phyloP scores from a whole-genome alignment of 2,797 vertebrate genomes.

The Chaenodraco wilsoni region DNA sequence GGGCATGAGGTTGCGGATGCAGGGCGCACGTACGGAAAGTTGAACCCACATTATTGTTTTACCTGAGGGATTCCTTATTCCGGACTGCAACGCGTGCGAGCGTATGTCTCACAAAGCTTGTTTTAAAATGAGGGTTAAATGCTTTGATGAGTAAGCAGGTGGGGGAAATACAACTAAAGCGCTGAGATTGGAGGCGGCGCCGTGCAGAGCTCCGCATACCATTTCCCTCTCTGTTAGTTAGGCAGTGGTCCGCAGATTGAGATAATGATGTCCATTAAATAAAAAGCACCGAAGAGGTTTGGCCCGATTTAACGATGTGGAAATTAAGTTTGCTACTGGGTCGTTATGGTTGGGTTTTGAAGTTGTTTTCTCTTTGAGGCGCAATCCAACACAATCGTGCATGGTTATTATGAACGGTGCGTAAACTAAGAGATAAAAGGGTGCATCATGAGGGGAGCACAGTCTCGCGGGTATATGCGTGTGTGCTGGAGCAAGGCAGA shows the following conservation, averaged over 20 bases:
- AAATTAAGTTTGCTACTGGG: neutral
- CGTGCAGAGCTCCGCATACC: slow-evolving; percentile 12
- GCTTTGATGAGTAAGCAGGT: neutral
- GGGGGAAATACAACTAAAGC: neutral
- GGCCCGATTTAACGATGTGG: neutral
- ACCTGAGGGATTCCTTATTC: neutral
- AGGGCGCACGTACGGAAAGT: slow-evolving; percentile 55
- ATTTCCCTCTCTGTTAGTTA: slow-evolving; percentile 30
- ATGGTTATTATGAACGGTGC: slow-evolving; percentile 13
- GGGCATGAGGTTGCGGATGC: neutral
- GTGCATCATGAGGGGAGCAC: slow-evolving; percentile 10
- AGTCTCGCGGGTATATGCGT: slow-evolving; percentile 20
- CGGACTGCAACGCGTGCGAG: neutral
- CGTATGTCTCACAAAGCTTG: neutral
- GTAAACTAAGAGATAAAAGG: slow-evolving; percentile 36
- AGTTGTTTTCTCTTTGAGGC: slow-evolving; percentile 8
- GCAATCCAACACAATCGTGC: neutral
- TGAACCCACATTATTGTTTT: slow-evolving; percentile 17
- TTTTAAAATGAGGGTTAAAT: neutral
- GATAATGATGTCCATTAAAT: slow-evolving; percentile 8
- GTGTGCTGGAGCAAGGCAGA: slow-evolving; percentile 20
- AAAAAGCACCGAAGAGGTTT: neutral
- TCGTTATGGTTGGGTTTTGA: neutral
- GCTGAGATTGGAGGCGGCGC: slow-evolving; percentile 3
- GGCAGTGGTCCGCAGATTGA: slow-evolving; percentile 5